phyloP scores from a whole-genome alignment of 1,140 invertebrate genomes.

The Dinothrombium tinctorium region DNA sequence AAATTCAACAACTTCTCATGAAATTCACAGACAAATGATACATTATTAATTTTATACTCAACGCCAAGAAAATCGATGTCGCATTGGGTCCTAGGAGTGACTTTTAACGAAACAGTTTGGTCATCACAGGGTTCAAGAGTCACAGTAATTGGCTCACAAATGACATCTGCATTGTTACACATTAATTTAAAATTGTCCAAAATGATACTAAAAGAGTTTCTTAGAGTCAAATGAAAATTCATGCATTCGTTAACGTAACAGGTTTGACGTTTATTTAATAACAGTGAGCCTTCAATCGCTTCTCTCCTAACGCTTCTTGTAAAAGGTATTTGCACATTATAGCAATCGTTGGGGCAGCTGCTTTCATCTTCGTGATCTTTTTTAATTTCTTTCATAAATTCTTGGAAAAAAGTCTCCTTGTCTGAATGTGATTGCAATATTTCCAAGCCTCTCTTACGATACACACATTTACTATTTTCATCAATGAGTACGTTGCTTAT shows the following conservation, averaged over 20 bases:
- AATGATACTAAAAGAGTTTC: background rate
- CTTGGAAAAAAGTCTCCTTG: slow-evolving; percentile 8
- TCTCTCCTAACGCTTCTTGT: background rate
- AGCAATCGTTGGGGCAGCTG: too few species aligned
- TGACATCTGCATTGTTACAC: background rate
- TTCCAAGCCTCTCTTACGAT: slow-evolving; percentile 2
- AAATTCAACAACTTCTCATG: slow-evolving; percentile 16
- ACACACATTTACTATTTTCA: background rate
- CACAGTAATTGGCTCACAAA: background rate
- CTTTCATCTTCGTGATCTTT: background rate
- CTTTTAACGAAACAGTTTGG: slow-evolving; percentile 1
- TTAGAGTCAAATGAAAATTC: slow-evolving; percentile 1
- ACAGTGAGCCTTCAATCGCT: background rate
- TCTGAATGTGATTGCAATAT: background rate
- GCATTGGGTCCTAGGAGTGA: slow-evolving; percentile 10
- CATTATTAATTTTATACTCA: slow-evolving; percentile 2
- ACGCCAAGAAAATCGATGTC: slow-evolving; percentile 6
- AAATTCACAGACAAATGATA: slow-evolving; percentile 4
- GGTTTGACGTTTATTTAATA: background rate
- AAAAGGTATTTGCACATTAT: background rate
- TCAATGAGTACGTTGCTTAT: background rate
- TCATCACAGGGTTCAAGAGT: background rate
- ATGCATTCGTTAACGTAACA: slow-evolving; percentile 9
- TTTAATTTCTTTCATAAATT: slow-evolving; percentile 11
- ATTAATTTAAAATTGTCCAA: slow-evolving; percentile 3